Percentiles rank a stretch among this genome's conserved stretches.
Conservation (phyloP, 2,797 vertebrate species). For the Melanotaenia pygmaea region DNA sequence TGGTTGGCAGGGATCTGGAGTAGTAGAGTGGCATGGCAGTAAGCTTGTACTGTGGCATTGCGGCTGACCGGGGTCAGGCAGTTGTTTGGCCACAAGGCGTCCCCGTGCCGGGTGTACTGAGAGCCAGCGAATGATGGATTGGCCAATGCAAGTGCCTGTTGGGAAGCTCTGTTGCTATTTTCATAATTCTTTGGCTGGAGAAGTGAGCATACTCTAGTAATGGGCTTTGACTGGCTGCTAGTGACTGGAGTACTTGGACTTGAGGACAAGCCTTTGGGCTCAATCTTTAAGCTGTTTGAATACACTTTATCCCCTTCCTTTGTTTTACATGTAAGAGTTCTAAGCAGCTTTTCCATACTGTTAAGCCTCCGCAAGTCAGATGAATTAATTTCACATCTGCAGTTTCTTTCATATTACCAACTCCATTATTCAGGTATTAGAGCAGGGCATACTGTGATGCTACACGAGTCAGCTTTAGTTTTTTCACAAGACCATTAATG, state of each 20-base stretch:
- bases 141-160: constrained; percentile 77
- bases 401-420: constrained; percentile 59
- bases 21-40: constrained; percentile 72
- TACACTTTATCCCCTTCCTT: constrained; percentile 58
- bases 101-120: constrained; percentile 76
- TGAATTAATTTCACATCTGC: constrained; percentile 60
- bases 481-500: constrained; percentile 12
- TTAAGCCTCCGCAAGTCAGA: constrained; percentile 64
- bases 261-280: constrained; percentile 66
- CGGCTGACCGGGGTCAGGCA: constrained; percentile 80
- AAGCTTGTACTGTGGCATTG: constrained; percentile 73
- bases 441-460: constrained; percentile 34
- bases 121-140: constrained; percentile 81
- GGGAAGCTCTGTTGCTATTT: constrained; percentile 81
- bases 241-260: constrained; percentile 72
- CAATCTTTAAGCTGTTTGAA: constrained; percentile 60
- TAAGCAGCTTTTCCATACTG: constrained; percentile 71
- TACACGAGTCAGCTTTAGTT: constrained; percentile 45
- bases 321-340: constrained; percentile 60
- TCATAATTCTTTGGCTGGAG: constrained; percentile 75
- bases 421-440: constrained; percentile 67
- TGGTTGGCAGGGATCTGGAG: constrained; percentile 65
- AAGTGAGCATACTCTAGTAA: constrained; percentile 76
- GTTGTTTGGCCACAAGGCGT: constrained; percentile 82
- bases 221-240: constrained; percentile 76